Percentiles rank a stretch among this genome's conserved stretches.
Conservation (phyloP, 2,113 vertebrate genomes). For the Onychostoma macrolepis region DNA sequence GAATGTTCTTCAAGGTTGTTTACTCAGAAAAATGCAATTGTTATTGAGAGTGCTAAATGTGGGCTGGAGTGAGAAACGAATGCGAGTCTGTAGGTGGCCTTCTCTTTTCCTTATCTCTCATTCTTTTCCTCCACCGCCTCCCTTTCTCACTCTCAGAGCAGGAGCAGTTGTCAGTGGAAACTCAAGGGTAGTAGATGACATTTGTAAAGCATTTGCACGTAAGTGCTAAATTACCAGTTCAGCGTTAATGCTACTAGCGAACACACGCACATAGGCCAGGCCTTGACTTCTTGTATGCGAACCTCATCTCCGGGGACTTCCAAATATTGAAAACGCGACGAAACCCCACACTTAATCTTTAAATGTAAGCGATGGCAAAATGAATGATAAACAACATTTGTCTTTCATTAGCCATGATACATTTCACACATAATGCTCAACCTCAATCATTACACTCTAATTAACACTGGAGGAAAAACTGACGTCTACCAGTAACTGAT, state of each 20-base stretch:
- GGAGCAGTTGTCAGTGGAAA: conserved; percentile 66
- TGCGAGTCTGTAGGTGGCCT: conserved; percentile 46
- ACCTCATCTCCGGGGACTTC: background rate
- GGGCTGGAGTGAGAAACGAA: conserved; percentile 55
- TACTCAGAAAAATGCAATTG: conserved; percentile 55
- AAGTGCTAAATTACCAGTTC: conserved; percentile 41
- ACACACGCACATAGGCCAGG: conserved; percentile 31
- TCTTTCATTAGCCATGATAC: conserved; percentile 13
- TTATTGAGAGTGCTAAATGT: conserved; percentile 60
- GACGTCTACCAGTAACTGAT: conserved; percentile 13
- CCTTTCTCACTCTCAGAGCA: conserved; percentile 47
- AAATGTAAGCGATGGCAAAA: background rate
- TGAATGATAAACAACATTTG: conserved; percentile 13
- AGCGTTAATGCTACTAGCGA: conserved; percentile 36
- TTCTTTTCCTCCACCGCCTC: conserved; percentile 44
- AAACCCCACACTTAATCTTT: conserved; percentile 18
- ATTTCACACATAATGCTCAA: background rate
- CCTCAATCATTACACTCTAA: background rate
- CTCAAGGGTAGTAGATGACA: conserved; percentile 64
- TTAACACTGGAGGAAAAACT: background rate
- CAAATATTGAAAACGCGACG: background rate
- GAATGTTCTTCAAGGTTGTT: conserved; percentile 41
- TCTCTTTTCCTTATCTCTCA: conserved; percentile 46
- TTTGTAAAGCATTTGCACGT: conserved; percentile 56
- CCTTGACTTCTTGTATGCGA: background rate